phyloP scores from a whole-genome alignment of 2,797 vertebrate genomes.

The Coregonus suidteri region DNA sequence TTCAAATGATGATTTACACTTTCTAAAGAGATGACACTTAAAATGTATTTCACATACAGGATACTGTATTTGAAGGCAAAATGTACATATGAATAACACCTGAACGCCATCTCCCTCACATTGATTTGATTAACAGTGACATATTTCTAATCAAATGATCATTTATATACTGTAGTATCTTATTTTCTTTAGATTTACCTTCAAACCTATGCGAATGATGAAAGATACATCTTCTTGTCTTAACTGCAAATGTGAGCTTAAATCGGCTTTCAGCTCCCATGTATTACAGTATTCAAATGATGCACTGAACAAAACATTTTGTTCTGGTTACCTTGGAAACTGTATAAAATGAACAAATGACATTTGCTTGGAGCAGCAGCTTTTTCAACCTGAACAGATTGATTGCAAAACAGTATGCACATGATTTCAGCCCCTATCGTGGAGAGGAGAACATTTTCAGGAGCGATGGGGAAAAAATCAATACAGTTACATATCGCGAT shows the following conservation, averaged over 20 bases:
- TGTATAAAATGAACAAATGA: slow-evolving; percentile 30
- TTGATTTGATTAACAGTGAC: not conserved
- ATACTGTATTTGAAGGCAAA: not conserved
- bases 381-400: slow-evolving; percentile 28
- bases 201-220: not conserved
- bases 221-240: not conserved
- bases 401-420: slow-evolving; percentile 18
- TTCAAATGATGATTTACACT: not conserved
- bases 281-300: slow-evolving; percentile 21
- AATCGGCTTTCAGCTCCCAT: slow-evolving; percentile 14
- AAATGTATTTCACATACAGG: not conserved
- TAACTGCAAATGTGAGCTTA: slow-evolving; percentile 11
- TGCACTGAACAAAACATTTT: slow-evolving; percentile 12
- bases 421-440: not conserved
- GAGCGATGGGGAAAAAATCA: too few relatives aligned
- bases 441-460: not conserved
- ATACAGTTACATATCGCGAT: too few relatives aligned
- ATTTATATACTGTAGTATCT: not conserved
- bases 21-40: not conserved
- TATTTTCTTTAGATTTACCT: not conserved
- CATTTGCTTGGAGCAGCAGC: slow-evolving; percentile 11
- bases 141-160: not conserved
- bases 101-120: not conserved
- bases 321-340: slow-evolving; percentile 34
- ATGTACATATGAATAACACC: not conserved